Evolutionary conservation across 2,888 invertebrate species (phyloP).

Genomic region (Agonopterix arenella): DNA sequence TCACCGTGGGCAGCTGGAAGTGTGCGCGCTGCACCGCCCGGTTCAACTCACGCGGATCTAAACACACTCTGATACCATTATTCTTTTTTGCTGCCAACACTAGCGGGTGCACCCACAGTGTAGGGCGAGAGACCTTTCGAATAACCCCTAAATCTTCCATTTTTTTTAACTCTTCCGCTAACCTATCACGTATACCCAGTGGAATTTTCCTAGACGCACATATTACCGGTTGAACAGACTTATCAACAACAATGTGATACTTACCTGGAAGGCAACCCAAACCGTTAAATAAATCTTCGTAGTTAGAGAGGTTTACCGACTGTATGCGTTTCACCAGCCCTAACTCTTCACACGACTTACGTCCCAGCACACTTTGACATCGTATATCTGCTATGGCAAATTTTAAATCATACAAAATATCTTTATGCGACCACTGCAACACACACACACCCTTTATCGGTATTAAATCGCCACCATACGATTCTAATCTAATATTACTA

Average conservation of each 20-base stretch:
- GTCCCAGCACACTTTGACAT: conserved; percentile 9
- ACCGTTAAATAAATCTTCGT: conserved; percentile 2
- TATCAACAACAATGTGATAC: conserved; percentile 1
- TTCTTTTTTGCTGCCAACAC: conserved; percentile 2
- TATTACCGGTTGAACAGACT: conserved; percentile 1
- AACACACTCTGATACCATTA: conserved; percentile 1
- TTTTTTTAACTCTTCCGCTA: conserved; percentile 1
- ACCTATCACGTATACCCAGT: conserved; percentile 4
- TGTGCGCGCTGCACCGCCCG: conserved; percentile 8
- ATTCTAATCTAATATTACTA: not conserved
- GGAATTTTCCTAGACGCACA: conserved; percentile 7
- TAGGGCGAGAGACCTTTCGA: conserved; percentile 8
- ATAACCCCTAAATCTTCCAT: conserved; percentile 7
- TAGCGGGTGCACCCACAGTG: conserved; percentile 5
- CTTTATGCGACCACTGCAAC: conserved; percentile 5
- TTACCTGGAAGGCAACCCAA: conserved; percentile 1
- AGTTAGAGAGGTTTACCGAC: not conserved
- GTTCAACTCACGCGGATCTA: conserved; percentile 5
- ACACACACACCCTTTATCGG: conserved; percentile 2
- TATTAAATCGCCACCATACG: not conserved
- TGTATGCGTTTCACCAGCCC: conserved; percentile 1
- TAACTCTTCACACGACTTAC: conserved; percentile 5
- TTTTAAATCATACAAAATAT: conserved; percentile 4
- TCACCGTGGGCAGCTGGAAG: conserved; percentile 8
- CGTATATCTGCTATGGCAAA: conserved; percentile 6